phyloP scores from a whole-genome alignment of 2,797 vertebrate genomes.

The Stomatorhinus walkeri region DNA sequence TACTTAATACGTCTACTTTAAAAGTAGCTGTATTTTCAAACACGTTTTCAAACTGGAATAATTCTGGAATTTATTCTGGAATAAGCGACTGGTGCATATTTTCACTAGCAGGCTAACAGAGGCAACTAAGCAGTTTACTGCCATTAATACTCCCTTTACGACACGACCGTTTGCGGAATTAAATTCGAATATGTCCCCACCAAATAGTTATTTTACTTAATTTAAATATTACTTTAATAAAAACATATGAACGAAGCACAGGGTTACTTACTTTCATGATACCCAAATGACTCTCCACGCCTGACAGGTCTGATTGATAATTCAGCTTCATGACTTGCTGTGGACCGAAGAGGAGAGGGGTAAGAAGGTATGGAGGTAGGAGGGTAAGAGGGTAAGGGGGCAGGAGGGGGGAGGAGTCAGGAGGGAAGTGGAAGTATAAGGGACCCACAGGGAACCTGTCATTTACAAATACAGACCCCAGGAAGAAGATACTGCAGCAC shows the following conservation, averaged over 20 bases:
- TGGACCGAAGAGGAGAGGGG: neutral
- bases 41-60: neutral
- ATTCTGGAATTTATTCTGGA: neutral
- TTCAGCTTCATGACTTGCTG: neutral
- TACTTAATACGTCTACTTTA: neutral
- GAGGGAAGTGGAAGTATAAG: neutral
- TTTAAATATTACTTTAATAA: neutral
- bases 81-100: neutral
- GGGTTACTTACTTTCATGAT: neutral
- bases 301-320: neutral
- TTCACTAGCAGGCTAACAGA: neutral
- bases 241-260: neutral
- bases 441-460: neutral
- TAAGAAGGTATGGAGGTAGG: neutral
- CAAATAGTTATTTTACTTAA: neutral
- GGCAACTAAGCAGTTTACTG: neutral
- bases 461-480: neutral
- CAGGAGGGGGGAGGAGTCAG: neutral
- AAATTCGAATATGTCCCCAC: neutral
- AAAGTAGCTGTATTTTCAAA: neutral
- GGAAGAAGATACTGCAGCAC: neutral
- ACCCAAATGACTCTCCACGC: neutral
- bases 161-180: neutral
- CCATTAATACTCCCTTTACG: neutral
- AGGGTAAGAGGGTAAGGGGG: neutral